Conservation (phyloP, 2,888 invertebrate species). For the Dilophus febrilis region DNA sequence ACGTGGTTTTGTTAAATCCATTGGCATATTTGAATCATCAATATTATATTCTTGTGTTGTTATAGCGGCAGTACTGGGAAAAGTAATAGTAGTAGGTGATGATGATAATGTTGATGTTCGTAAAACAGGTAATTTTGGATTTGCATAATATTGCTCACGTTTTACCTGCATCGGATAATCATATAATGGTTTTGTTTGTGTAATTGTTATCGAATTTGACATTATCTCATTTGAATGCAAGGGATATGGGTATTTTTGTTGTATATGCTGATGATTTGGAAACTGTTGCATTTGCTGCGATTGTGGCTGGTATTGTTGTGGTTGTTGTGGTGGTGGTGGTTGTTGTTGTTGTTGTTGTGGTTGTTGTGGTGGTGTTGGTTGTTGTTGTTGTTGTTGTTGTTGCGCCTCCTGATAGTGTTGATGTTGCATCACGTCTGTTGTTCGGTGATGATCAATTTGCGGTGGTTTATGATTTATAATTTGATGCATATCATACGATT, state of each 20-base stretch:
- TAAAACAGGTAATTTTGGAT: conserved; percentile 19
- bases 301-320: neutral
- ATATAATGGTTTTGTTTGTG: conserved; percentile 28
- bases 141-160: conserved; percentile 30
- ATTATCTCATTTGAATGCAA: too few relatives aligned
- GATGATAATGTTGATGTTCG: too few relatives aligned
- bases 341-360: neutral
- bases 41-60: neutral
- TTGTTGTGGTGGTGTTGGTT: conserved; percentile 11
- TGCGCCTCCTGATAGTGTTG: conserved; percentile 36
- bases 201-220: conserved; percentile 23
- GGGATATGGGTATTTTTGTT: too few relatives aligned
- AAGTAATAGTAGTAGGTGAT: too few relatives aligned
- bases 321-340: neutral
- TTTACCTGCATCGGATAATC: conserved; percentile 27
- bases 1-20: conserved; percentile 29
- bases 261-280: conserved; percentile 12
- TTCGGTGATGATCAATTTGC: too few relatives aligned
- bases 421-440: too few relatives aligned
- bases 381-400: conserved; percentile 22
- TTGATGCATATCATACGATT: too few relatives aligned
- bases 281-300: neutral
- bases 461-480: too few relatives aligned
- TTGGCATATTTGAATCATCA: conserved; percentile 15
- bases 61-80: too few relatives aligned